Base-by-base conservation (phyloP, 1,140 invertebrate genomes). In the Diachasma alloeum region DNA sequence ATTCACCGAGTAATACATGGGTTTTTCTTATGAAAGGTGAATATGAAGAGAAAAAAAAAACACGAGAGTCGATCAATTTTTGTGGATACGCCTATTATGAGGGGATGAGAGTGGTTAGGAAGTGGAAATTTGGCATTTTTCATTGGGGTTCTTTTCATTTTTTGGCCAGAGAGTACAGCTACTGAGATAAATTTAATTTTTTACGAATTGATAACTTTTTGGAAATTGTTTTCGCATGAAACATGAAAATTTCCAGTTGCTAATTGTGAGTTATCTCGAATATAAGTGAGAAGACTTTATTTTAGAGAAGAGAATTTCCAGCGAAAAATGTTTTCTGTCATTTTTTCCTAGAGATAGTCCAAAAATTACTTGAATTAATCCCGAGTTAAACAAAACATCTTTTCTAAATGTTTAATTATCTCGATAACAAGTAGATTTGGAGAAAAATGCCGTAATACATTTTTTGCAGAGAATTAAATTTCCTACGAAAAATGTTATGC, bases 1-100 rank as follows among this genome's bases (percentile, higher is more conserved):
- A 87, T 74, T 78, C 86, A 15, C 82, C 83, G n/a, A 77, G 81
- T n/a, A 93, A 92, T 83, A 93, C 92, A 19, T 93, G 93, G 93
- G 89, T 93, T 78, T 91, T 94, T 79, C 84, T 94, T 31, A 85
- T 92, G 77, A 93, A 93, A 91, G 92, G 93, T 93, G 85, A 81
- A 78, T 77, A 78, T 53, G 2, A 22, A 68, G 15, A 37, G 69
- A 69, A 74, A 70, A 46, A 70, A 74, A 79, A 74, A 68, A 70
- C 53, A 53, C 46, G 19, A 36, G 31, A 36, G 31, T 19, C 71
- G 44, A 69, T 67, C 53, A 80, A 78, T 75, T 74, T 78, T 73
- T 53, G 17, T 11, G 37, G 31, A 46, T 53, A 36, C 39, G 72
- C 56, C 59, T 66, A 67, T 42, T 48, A 22, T 31, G 9, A n/a